Percentiles rank a stretch among this genome's conserved stretches.
phyloP scores from a whole-genome alignment of 2,797 vertebrate genomes.

The Acanthopagrus latus region DNA sequence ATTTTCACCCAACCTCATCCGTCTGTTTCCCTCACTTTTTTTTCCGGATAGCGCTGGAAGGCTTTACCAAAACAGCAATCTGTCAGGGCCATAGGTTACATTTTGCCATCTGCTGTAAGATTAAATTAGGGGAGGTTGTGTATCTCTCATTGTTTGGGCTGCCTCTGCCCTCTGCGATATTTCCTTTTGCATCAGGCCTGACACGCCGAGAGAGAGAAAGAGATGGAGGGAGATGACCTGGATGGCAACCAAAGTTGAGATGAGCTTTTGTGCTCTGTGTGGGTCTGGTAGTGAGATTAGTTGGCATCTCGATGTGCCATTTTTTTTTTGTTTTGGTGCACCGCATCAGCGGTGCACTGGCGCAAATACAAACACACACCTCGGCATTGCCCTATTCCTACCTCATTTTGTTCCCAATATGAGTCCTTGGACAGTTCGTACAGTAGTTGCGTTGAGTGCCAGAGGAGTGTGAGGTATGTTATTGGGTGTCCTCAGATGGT shows the following conservation, averaged over 20 bases:
- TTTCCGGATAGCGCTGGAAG: conserved; percentile 68
- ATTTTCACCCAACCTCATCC: conserved; percentile 54
- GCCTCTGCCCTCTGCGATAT: conserved; percentile 70
- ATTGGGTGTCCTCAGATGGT: conserved; percentile 24
- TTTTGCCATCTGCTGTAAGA: conserved; percentile 84
- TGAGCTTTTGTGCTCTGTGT: conserved; percentile 59
- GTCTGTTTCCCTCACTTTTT: conserved; percentile 64
- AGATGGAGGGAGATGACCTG: conserved; percentile 64
- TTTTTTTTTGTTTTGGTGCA: conserved; percentile 25
- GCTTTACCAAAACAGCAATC: conserved; percentile 84
- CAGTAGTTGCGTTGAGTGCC: conserved; percentile 35
- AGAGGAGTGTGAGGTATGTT: conserved; percentile 27
- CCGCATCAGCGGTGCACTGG: conserved; percentile 18
- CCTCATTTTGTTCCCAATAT: conserved; percentile 35
- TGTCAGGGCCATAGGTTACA: conserved; percentile 83
- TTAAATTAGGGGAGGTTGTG: conserved; percentile 80
- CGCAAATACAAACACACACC: conserved; percentile 21
- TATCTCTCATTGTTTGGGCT: conserved; percentile 80
- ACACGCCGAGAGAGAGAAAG: conserved; percentile 53
- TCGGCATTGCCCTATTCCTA: conserved; percentile 1
- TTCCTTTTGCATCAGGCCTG: conserved; percentile 70
- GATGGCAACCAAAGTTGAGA: conserved; percentile 65
- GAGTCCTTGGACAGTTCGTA: conserved; percentile 40
- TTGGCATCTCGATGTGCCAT: conserved; percentile 58
- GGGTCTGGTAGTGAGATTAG: conserved; percentile 60